A percentile compares a stretch with the other conserved stretches of the same genome.
Evolutionary conservation across 2,113 vertebrate species (phyloP).

Genomic region (Anarhynchus alexandrinus): DNA sequence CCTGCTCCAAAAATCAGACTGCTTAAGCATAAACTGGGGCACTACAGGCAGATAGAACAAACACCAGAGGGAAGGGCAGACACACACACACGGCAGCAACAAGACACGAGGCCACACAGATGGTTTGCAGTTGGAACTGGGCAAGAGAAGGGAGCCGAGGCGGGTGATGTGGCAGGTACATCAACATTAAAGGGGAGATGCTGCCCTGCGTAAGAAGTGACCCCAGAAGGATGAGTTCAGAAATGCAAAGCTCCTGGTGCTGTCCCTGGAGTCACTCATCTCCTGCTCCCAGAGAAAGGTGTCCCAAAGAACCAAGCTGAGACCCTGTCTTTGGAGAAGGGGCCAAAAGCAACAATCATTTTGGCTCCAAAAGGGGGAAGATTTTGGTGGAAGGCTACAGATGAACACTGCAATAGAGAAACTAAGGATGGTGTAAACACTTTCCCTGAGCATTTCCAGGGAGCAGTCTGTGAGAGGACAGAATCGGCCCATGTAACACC

Average conservation of each 20-base stretch:
- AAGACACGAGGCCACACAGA: not conserved
- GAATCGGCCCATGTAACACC: fast-evolving
- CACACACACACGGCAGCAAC: not conserved
- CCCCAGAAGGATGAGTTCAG: not conserved
- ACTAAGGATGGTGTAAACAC: not conserved
- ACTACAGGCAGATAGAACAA: not conserved
- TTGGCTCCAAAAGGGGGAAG: not conserved
- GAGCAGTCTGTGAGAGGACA: not conserved
- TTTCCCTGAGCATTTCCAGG: not conserved
- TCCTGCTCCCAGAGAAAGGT: not conserved
- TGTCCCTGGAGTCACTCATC: not conserved
- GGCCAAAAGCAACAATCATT: not conserved
- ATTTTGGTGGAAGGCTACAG: not conserved
- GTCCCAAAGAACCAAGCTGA: not conserved
- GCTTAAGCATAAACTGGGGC: not conserved
- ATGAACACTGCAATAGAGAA: not conserved
- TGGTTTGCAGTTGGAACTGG: not conserved
- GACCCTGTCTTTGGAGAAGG: not conserved
- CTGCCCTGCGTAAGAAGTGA: not conserved
- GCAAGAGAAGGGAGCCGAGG: not conserved
- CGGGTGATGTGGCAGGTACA: not conserved
- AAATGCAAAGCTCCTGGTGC: not conserved
- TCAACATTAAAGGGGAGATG: fast-evolving
- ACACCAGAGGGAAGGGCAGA: not conserved
- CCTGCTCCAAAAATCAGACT: not conserved